A percentile compares a stretch with the other conserved stretches of the same genome.
phyloP scores from a whole-genome alignment of 2,113 vertebrate genomes.

The Epinephelus cyanopodus region DNA sequence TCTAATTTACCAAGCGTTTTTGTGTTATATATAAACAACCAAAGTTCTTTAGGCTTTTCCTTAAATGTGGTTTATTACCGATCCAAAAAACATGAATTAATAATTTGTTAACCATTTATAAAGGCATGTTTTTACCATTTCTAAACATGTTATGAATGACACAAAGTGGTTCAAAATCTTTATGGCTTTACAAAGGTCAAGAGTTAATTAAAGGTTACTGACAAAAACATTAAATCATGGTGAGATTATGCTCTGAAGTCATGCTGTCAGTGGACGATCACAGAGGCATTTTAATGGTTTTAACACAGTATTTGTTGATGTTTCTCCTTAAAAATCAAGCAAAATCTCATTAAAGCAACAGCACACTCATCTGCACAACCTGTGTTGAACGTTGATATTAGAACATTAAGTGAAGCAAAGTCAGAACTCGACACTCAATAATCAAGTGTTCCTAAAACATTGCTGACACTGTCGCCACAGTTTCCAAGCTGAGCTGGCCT shows the following conservation, averaged over 20 bases:
- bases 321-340: neutral
- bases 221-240: slow-evolving; percentile 4
- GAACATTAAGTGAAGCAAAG: neutral
- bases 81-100: neutral
- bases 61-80: neutral
- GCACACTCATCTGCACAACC: neutral
- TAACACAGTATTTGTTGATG: slow-evolving; percentile 13
- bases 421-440: neutral
- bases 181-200: neutral
- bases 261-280: slow-evolving; percentile 18
- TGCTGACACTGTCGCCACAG: slow-evolving; percentile 56
- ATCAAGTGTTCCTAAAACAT: slow-evolving; percentile 25
- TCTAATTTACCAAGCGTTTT: neutral
- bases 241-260: neutral
- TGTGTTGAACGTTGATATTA: neutral
- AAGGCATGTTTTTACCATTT: neutral
- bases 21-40: neutral
- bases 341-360: neutral
- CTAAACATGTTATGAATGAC: neutral
- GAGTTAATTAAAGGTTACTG: neutral
- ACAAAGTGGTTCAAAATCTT: neutral
- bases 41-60: neutral
- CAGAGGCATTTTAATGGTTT: slow-evolving; percentile 26
- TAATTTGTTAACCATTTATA: neutral
- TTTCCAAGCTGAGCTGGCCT: slow-evolving; percentile 48